These are phyloP conservation scores for Myxocyprinus asiaticus DNA, from an alignment of 2,113 vertebrate genomes.

Conservation along the genomic window DNA sequence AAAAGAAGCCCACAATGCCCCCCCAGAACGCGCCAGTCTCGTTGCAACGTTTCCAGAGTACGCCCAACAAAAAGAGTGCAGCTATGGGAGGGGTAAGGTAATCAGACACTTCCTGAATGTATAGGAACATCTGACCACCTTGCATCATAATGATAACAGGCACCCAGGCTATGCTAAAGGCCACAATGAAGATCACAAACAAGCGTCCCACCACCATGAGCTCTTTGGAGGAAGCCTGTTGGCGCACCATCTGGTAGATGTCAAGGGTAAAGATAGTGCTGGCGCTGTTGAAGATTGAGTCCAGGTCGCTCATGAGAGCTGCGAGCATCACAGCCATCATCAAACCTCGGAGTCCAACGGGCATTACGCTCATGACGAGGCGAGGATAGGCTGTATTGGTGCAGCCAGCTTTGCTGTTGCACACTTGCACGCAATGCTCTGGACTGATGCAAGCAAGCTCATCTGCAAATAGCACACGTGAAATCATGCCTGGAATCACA, in stretches of 20 bases:
- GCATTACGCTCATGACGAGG: conserved; percentile 92
- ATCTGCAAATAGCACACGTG: conserved; percentile 88
- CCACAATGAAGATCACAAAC: conserved; percentile 93
- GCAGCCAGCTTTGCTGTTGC: conserved; percentile 92
- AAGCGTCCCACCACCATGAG: conserved; percentile 91
- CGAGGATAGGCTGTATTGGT: conserved; percentile 98
- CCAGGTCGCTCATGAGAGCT: conserved; percentile 96
- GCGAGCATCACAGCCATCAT: conserved; percentile 99
- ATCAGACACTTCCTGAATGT: conserved; percentile 96
- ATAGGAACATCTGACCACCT: conserved; percentile 96
- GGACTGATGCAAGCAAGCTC: conserved; percentile 94
- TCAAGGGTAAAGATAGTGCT: conserved; percentile 98
- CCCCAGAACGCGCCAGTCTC: conserved; percentile 95
- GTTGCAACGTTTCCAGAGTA: conserved; percentile 95
- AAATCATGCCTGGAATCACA: conserved; percentile 97
- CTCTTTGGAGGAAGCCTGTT: conserved; percentile 83
- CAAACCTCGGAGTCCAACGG: conserved; percentile 90
- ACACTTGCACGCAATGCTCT: conserved; percentile 94
- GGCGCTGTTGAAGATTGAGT: conserved; percentile 97
- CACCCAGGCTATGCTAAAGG: conserved; percentile 95
- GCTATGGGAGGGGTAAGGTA: conserved; percentile 95
- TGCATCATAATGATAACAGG: conserved; percentile 98
- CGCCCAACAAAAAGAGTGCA: conserved; percentile 90
- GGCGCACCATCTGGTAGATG: conserved; percentile 87
- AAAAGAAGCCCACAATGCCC: conserved; percentile 85